Conservation (phyloP, 2,797 vertebrate species). For the Typhlichthys subterraneus region DNA sequence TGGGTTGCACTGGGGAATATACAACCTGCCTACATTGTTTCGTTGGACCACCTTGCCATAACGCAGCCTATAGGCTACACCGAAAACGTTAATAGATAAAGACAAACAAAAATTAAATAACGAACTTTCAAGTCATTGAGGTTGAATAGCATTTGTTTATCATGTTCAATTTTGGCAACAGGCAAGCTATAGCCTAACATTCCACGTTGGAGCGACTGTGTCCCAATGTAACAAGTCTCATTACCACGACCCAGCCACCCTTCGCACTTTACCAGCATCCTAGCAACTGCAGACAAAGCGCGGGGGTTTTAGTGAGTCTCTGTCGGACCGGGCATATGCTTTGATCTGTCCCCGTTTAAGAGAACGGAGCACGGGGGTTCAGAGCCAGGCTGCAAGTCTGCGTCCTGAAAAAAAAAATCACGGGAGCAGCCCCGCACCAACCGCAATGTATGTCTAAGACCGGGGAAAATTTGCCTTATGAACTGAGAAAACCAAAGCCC, state of each 20-base stretch:
- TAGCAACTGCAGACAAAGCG: conserved; percentile 87
- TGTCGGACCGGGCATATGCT: conserved; percentile 68
- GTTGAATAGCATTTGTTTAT: too few relatives aligned
- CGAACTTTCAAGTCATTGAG: too few relatives aligned
- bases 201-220: conserved; percentile 68
- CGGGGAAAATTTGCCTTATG: too few relatives aligned
- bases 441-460: too few relatives aligned
- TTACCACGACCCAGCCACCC: conserved; percentile 78
- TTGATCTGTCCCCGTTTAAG: conserved; percentile 87
- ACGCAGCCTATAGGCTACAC: too few relatives aligned
- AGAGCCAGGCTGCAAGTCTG: conserved; percentile 37
- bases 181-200: conserved; percentile 23
- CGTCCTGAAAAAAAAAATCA: conserved; percentile 8
- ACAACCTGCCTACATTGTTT: too few relatives aligned
- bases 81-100: too few relatives aligned
- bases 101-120: too few relatives aligned
- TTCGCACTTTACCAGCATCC: conserved; percentile 76
- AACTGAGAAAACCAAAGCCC: too few relatives aligned
- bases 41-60: too few relatives aligned
- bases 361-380: conserved; percentile 61
- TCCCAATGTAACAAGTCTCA: conserved; percentile 81
- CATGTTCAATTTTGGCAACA: conserved; percentile 14
- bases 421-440: too few relatives aligned
- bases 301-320: conserved; percentile 74
- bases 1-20: too few relatives aligned